These are phyloP conservation scores for Eilema depressum DNA, from an alignment of 2,888 invertebrate species.

Conservation along the genomic window DNA sequence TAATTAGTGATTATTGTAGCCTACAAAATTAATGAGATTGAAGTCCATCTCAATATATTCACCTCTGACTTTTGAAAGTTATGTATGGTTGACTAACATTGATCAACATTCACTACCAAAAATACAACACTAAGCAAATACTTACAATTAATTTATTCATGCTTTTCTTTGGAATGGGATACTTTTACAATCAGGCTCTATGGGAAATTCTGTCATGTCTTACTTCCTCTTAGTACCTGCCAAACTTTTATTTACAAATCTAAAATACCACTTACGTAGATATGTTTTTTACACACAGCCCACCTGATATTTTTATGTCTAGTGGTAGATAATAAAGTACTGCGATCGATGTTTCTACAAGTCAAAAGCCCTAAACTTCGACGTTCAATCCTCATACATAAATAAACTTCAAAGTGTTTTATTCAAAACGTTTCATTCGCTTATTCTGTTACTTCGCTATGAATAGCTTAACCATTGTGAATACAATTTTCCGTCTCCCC, in stretches of 20 bases:
- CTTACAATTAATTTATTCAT: no score
- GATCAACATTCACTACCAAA: background rate
- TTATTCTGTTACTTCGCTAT: conserved; percentile 38
- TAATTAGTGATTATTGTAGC: conserved; percentile 16
- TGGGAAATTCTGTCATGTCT: background rate
- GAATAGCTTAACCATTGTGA: conserved; percentile 56
- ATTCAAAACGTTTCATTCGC: conserved; percentile 25
- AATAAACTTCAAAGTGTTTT: conserved; percentile 21
- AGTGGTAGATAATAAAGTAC: background rate
- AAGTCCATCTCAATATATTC: background rate
- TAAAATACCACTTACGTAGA: background rate
- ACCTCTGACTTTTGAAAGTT: background rate
- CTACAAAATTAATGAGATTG: conserved; percentile 6
- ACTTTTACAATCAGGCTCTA: background rate
- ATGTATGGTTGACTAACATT: background rate
- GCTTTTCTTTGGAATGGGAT: background rate
- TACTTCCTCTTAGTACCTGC: background rate
- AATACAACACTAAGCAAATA: background rate
- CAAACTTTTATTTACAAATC: background rate
- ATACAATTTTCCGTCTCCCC: conserved; percentile 66
- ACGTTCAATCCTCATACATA: conserved; percentile 8
- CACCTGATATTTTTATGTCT: no score
- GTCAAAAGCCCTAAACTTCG: background rate
- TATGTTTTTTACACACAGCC: no score
- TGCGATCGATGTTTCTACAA: background rate